These are phyloP conservation scores for Cyclargus thomasi DNA, from an alignment of 1,140 invertebrate species.

Conservation along the genomic window DNA sequence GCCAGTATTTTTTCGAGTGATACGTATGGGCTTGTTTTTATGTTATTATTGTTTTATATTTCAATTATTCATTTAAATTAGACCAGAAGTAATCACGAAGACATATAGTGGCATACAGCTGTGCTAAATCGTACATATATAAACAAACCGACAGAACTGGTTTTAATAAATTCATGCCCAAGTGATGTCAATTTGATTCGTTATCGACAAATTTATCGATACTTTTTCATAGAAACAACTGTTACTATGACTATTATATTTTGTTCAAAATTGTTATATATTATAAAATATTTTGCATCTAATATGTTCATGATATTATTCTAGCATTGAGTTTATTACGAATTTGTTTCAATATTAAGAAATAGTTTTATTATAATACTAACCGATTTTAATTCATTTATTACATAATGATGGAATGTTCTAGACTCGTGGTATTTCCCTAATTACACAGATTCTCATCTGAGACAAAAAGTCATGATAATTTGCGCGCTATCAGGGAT, in stretches of 20 bases:
- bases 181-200: slow-evolving; percentile 7
- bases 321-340: no score
- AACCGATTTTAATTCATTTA: not conserved
- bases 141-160: slow-evolving; percentile 12
- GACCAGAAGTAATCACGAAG: not conserved
- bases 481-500: slow-evolving; percentile 1
- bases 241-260: not conserved
- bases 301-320: not conserved
- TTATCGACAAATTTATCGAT: not conserved
- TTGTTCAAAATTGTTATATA: not conserved
- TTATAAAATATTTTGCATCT: not conserved
- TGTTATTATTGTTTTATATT: no score
- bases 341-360: no score
- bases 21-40: no score
- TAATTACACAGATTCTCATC: not conserved
- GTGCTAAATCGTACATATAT: slow-evolving; percentile 12
- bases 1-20: no score
- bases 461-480: slow-evolving; percentile 2
- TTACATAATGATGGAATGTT: not conserved
- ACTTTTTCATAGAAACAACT: not conserved
- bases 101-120: slow-evolving; percentile 6
- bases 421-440: slow-evolving; percentile 6
- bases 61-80: no score
- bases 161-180: slow-evolving; percentile 4
- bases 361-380: not conserved